phyloP scores from a whole-genome alignment of 2,113 vertebrate genomes.

The Gopherus evgoodei region DNA sequence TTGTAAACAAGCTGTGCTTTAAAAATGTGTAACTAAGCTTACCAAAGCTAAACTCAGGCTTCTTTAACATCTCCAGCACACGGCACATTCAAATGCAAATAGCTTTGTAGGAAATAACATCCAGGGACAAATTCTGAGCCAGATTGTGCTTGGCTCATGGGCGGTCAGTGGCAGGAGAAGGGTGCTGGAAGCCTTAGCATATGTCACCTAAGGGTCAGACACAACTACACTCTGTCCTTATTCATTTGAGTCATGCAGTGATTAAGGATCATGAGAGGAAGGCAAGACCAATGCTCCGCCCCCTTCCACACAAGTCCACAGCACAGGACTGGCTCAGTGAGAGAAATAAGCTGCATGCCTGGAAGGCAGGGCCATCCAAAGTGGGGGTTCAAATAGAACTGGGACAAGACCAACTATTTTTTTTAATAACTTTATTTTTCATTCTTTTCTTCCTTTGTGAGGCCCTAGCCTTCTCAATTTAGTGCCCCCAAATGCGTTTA shows the following conservation, averaged over 20 bases:
- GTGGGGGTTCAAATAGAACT: too few species aligned
- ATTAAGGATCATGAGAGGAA: neutral
- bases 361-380: too few species aligned
- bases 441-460: too few species aligned
- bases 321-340: neutral
- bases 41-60: neutral
- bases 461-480: too few species aligned
- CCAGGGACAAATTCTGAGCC: neutral
- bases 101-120: neutral
- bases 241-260: neutral
- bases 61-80: neutral
- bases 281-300: neutral
- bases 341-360: too few species aligned
- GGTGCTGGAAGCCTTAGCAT: neutral
- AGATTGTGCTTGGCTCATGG: slow-evolving; percentile 2
- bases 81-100: neutral
- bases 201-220: neutral
- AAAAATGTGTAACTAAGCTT: slow-evolving; percentile 37
- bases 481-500: too few species aligned
- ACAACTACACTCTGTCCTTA: neutral
- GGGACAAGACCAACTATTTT: too few species aligned
- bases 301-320: neutral
- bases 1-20: slow-evolving; percentile 17
- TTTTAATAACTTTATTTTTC: too few species aligned
- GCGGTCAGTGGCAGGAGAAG: neutral